Evolutionary conservation across 2,113 vertebrate species (phyloP), one percentile per base, ranked within the genome.

Genomic region (Equus quagga): DNA sequence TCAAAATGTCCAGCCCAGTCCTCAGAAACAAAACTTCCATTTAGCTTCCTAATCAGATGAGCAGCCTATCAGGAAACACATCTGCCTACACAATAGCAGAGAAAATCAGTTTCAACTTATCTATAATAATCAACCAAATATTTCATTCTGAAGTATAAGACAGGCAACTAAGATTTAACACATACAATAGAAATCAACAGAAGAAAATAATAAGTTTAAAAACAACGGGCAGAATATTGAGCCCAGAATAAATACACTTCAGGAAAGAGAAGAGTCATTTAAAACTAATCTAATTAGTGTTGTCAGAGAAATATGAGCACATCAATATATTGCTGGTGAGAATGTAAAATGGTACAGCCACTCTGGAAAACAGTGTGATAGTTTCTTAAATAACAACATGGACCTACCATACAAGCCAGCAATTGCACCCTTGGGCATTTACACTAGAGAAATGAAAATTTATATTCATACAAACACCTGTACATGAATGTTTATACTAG

Each of bases 301-400:
- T 69, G 67, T 91, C n/a, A 86, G 26, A 91, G n/a, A 69, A 72
- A 56, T 78, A 89, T 89, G 11, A 95, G 54, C 60, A 51, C 46
- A 85, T 73, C 3, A 79, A 54, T 49, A 49, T 10, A 56, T 70
- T 70, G 41, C 23, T 86, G 18, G 33, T 56, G 12, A 6, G 18
- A 79, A 72, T 44, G 15, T 56, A 65, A 46, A 83, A 60, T 75
- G 26, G 24, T 49, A 46, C 17, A 80, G 17, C 36, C 44, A 79
- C 31, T 60, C 31, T 69, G 23, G 79, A 56, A 80, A 85, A 83
- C 24, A 75, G 7, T 69, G 54, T 84, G 31, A 89, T 11, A 62
- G n/a, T 87, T 49, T 67, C 17, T 94, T 51, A n/a, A 65, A 41
- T 80, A 96, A 84, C 15, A 62, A 58, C 33, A 85, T 62, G 28